Base-by-base conservation (phyloP, 2,888 invertebrate genomes). In the Chaitophorus viminalis region DNA sequence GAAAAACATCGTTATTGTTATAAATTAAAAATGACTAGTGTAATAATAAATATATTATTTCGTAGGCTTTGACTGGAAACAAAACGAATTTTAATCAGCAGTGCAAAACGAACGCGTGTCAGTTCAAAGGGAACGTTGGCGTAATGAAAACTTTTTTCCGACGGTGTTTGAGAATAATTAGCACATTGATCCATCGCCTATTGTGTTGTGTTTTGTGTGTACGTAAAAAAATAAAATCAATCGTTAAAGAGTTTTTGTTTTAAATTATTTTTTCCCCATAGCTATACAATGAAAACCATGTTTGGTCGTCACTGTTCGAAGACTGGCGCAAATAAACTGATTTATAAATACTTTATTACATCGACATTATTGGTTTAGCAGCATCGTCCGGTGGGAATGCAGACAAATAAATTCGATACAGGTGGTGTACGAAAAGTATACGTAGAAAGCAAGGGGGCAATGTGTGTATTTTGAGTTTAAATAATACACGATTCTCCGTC, bases 361-460 rank as follows among this genome's bases (percentile, higher is more conserved):
- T 81, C 52, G 65, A 68, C 39, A 39, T 78, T 81, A 81, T 81
- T 81, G 81, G 81, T 70, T 68, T 70, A 81, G 25, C 11, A 36
- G 36, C 46, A 68, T 21, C 11, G 25, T 4, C n/a, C 21, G 39
- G 21, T 9, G 25, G 8, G 36, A 21, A 29, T 21, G 33, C 21
- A 72, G 33, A 75, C 74, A 36, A 68, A 25, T 3, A n/a, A 75
- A 75, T 75, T 36, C 74, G 39, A n/a, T 36, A 36, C 39, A 36
- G 74, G 9, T 21, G 31, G n/a, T n/a, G n/a, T n/a, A n/a, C n/a
- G n/a, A 36, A 25, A 36, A 36, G 33, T 36, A 72, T 2, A 18
- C 33, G 14, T 3, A 1, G 14, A 70, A 0, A 70, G 29, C 29
- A 29, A 9, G 31, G n/a, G n/a, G 68, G 11, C 25, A 6, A 25